phyloP scores from a whole-genome alignment of 1,140 invertebrate genomes.

The Rhyacophila brunnea region DNA sequence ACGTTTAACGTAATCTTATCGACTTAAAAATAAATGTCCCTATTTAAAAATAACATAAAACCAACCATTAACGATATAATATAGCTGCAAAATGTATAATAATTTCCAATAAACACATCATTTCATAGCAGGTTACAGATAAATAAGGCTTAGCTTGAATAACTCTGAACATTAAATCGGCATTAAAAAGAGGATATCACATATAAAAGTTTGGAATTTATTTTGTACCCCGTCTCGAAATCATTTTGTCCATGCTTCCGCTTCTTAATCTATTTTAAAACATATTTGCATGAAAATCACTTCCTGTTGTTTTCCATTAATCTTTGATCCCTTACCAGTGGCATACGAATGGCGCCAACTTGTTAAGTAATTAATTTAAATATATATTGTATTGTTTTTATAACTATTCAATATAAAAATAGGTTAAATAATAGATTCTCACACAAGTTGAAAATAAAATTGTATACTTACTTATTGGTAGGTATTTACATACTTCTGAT shows the following conservation, averaged over 20 bases:
- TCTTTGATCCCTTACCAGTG: constrained; percentile 30
- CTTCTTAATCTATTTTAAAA: constrained; percentile 32
- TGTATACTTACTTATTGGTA: too few species aligned
- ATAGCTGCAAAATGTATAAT: too few species aligned
- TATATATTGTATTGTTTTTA: background rate
- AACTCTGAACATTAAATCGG: background rate
- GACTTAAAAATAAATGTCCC: too few species aligned
- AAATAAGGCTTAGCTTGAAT: background rate
- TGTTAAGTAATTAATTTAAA: background rate
- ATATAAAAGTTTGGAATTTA: too few species aligned
- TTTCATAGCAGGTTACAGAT: background rate
- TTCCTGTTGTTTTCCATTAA: constrained; percentile 37
- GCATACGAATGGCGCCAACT: background rate
- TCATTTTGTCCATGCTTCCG: constrained; percentile 21
- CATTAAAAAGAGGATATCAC: constrained; percentile 3
- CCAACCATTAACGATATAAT: too few species aligned
- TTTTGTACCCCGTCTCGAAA: background rate
- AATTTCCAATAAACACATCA: background rate
- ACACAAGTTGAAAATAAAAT: background rate
- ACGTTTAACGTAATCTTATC: too few species aligned
- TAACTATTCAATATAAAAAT: too few species aligned
- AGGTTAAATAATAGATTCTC: background rate
- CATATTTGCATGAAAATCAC: constrained; percentile 37
- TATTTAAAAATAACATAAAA: too few species aligned
- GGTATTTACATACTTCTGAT: too few species aligned